phyloP scores from a whole-genome alignment of 2,888 invertebrate genomes.

The Panzeria rudis region DNA sequence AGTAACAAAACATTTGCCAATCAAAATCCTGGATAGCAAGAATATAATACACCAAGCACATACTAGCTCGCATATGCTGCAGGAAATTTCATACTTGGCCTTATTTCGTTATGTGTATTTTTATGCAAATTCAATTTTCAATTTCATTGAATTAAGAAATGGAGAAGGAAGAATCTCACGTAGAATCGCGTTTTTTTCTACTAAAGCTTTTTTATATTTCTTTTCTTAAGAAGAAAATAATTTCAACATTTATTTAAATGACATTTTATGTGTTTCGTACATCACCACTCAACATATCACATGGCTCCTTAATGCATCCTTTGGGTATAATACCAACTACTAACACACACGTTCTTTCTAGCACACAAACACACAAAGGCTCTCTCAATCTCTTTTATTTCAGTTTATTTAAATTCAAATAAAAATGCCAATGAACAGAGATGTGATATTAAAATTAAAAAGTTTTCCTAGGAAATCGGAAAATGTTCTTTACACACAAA shows the following conservation, averaged over 20 bases:
- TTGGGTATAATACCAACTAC: slow-evolving; percentile 60
- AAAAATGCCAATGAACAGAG: neutral
- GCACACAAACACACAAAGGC: neutral
- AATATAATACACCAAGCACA: slow-evolving; percentile 10
- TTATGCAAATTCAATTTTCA: slow-evolving; percentile 72
- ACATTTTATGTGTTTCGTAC: slow-evolving; percentile 59
- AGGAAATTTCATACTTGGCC: slow-evolving; percentile 48
- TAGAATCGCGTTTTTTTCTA: slow-evolving; percentile 67
- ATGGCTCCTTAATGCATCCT: slow-evolving; percentile 62
- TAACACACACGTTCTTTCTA: neutral
- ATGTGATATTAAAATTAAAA: neutral
- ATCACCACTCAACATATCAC: slow-evolving; percentile 47
- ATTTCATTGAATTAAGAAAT: slow-evolving; percentile 56
- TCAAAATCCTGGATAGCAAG: slow-evolving; percentile 55
- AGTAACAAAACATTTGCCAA: slow-evolving; percentile 70
- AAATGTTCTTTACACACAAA: neutral
- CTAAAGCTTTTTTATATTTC: slow-evolving; percentile 3
- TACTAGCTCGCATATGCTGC: neutral
- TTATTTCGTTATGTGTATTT: slow-evolving; percentile 49
- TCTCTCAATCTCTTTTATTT: neutral
- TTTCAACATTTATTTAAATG: slow-evolving; percentile 66
- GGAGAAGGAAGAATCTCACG: slow-evolving; percentile 59
- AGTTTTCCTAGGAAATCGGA: neutral
- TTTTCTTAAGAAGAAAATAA: slow-evolving; percentile 4
- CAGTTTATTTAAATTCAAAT: neutral